Evolutionary conservation across 2,113 vertebrate genomes (phyloP), one percentile per base, ranked within the genome.

Genomic region (Naja naja): DNA sequence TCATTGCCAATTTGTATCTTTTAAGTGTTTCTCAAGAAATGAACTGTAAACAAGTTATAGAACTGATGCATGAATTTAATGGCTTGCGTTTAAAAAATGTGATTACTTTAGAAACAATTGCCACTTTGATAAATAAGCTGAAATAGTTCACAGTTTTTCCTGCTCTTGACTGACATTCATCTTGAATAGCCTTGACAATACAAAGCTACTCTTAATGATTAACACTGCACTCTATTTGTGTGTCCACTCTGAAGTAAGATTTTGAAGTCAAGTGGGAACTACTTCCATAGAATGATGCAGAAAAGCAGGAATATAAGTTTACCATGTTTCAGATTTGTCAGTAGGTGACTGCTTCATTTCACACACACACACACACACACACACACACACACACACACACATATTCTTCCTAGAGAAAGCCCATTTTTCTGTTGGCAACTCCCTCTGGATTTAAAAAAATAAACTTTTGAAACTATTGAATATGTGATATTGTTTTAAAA

Each of bases 141-240:
- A 94, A 45, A 92, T 86, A 64, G 18, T 64, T 92, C 64, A 86
- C 64, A 86, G 92, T 95, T 43, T 90, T 96, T 22, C 55, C 91
- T 88, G 22, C 25, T 54, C n/a, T 58, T 9, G 1, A 45, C 60
- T 92, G 47, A 85, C 53, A 47, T 91, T 54, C 74, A 91, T 58
- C 34, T 30, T 85, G 74, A 91, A 30, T 8, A 90, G 47, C 58
- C 16, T 52, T 47, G n/a, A 55, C 45, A 90, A 34, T 49, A 39
- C 22, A 30, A 90, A 47, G 39, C 16, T 47, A 27, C 39, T 23
- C 25, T 27, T 60, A 58, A 64, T 64, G 16, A 45, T 90, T 90
- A 90, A 49, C 4, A 52, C 3, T 49, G 60, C 34, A n/a, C 45
- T n/a, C 58, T 18, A 47, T 87, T 87, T 87, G 16, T 87, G 47